Percentiles rank a stretch among this genome's conserved stretches.
These are phyloP conservation scores for Drosophila merina DNA, from an alignment of 2,888 invertebrate species.

Conservation along the genomic window DNA sequence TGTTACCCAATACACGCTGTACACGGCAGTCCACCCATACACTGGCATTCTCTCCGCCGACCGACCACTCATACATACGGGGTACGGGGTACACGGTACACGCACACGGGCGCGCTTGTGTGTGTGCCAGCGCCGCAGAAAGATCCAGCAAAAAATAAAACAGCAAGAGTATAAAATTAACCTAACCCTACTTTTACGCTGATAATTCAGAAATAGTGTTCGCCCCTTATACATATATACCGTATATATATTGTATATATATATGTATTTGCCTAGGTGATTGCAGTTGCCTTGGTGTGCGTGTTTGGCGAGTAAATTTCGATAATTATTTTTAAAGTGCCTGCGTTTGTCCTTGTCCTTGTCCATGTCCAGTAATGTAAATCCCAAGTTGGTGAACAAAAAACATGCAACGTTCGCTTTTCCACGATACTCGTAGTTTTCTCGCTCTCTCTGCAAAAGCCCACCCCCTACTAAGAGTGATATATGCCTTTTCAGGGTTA, in stretches of 20 bases:
- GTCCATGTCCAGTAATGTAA: slow-evolving; percentile 45
- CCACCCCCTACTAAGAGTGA: not conserved
- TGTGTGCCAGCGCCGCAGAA: slow-evolving; percentile 70
- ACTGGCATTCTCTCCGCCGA: slow-evolving; percentile 2
- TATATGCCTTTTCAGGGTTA: not conserved
- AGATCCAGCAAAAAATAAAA: slow-evolving; percentile 76
- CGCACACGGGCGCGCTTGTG: slow-evolving; percentile 35
- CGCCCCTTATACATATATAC: slow-evolving; percentile 32
- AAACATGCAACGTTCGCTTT: slow-evolving; percentile 4
- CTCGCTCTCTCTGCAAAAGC: not conserved
- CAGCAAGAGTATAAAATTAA: slow-evolving; percentile 72
- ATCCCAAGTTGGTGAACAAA: slow-evolving; percentile 10
- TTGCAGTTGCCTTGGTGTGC: slow-evolving; percentile 27
- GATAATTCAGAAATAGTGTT: slow-evolving; percentile 76
- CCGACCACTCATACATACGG: slow-evolving; percentile 25
- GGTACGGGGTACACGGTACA: slow-evolving; percentile 7
- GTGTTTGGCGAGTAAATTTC: slow-evolving; percentile 46
- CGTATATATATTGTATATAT: slow-evolving; percentile 17
- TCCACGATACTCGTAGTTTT: slow-evolving; percentile 2
- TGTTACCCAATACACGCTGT: slow-evolving; percentile 72
- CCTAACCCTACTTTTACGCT: slow-evolving; percentile 76
- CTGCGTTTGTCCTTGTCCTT: slow-evolving; percentile 20
- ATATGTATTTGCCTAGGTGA: slow-evolving; percentile 23
- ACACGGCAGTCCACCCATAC: slow-evolving; percentile 22
- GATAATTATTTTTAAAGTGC: slow-evolving; percentile 56